These are phyloP conservation scores for Vidua macroura DNA, from an alignment of 2,113 vertebrate genomes.

Conservation along the genomic window DNA sequence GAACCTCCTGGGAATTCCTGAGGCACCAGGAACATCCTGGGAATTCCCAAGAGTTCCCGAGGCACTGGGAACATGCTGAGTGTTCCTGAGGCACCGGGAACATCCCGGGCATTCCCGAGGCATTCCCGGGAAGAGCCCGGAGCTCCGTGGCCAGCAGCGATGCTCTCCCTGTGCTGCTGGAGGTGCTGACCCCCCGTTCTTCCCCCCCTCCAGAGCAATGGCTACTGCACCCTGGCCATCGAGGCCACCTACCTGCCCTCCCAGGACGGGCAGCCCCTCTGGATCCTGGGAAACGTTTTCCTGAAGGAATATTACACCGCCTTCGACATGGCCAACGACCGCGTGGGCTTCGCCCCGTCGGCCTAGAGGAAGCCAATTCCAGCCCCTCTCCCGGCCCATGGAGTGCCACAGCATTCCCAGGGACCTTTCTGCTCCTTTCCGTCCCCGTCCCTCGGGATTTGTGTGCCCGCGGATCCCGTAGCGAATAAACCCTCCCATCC, in stretches of 20 bases:
- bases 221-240: constrained; percentile 61
- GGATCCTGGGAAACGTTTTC: constrained; percentile 45
- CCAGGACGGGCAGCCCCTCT: constrained; percentile 47
- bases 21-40: too few species aligned
- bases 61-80: too few species aligned
- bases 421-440: fast-evolving
- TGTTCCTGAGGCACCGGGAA: neutral
- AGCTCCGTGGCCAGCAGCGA: neutral
- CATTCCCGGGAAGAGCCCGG: neutral
- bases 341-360: constrained; percentile 51
- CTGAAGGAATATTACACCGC: constrained; percentile 68
- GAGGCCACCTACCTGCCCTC: constrained; percentile 69
- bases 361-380: neutral
- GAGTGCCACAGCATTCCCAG: fast-evolving
- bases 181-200: fast-evolving
- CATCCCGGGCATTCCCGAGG: too few species aligned
- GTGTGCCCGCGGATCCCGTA: neutral
- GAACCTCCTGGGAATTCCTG: too few species aligned
- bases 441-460: neutral
- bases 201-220: neutral
- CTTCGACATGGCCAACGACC: constrained; percentile 62
- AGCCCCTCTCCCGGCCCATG: neutral
- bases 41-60: too few species aligned
- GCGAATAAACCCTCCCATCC: constrained; percentile 7
- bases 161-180: neutral